Conservation (phyloP, 2,113 vertebrate species). For the Poicephalus meyeri region DNA sequence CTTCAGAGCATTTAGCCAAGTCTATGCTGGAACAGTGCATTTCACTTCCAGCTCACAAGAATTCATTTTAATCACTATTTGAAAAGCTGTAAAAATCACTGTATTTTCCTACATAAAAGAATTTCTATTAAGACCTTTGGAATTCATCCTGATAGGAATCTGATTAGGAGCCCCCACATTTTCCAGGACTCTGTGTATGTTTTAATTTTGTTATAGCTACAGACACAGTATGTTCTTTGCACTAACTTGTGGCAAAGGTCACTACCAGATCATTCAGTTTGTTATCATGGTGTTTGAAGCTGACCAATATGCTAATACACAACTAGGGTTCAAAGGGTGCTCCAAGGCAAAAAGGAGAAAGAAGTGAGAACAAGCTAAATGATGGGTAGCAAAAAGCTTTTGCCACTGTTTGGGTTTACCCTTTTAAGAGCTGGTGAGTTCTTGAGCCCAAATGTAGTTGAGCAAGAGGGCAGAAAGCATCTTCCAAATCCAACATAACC, state of each 20-base stretch:
- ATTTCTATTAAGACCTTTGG: background rate
- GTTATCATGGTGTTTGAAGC: background rate
- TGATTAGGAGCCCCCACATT: background rate
- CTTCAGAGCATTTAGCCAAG: background rate
- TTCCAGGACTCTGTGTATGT: background rate
- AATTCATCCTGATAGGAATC: background rate
- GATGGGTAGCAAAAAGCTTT: background rate
- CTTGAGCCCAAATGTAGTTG: background rate
- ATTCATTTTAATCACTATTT: background rate
- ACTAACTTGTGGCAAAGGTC: background rate
- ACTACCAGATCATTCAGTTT: background rate
- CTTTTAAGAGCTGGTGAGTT: background rate
- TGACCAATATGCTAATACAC: background rate
- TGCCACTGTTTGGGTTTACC: background rate
- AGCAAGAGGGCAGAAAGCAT: background rate
- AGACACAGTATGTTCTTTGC: background rate
- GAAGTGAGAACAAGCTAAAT: background rate
- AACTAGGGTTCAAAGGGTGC: background rate
- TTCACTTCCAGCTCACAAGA: slow-evolving; percentile 1
- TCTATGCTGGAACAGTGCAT: background rate
- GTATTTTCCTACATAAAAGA: background rate
- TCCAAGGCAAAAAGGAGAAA: background rate
- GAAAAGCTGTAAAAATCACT: background rate
- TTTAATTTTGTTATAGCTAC: background rate
- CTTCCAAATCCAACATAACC: background rate